A percentile compares a stretch with the other conserved stretches of the same genome.
Evolutionary conservation across 2,113 vertebrate species (phyloP).

Genomic region (Epinephelus moara): DNA sequence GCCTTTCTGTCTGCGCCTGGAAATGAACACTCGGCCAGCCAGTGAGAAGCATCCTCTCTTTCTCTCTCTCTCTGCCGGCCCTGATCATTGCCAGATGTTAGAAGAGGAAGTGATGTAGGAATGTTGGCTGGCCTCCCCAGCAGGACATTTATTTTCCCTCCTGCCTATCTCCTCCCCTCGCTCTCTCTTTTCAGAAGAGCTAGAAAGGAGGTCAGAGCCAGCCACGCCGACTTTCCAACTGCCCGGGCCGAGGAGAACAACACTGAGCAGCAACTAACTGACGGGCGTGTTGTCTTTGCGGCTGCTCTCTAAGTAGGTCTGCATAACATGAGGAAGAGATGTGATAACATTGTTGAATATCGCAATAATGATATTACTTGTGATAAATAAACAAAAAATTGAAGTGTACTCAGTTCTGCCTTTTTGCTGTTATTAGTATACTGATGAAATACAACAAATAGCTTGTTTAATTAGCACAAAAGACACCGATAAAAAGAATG

Average conservation of each 20-base stretch:
- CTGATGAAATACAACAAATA: no score
- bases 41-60: slow-evolving; percentile 54
- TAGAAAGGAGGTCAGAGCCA: slow-evolving; percentile 81
- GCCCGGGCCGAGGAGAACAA: slow-evolving; percentile 26
- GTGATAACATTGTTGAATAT: no score
- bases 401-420: no score
- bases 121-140: slow-evolving; percentile 74
- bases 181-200: slow-evolving; percentile 59
- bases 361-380: no score
- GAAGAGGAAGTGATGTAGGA: slow-evolving; percentile 83
- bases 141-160: slow-evolving; percentile 69
- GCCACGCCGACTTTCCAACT: slow-evolving; percentile 68
- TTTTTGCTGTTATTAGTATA: no score
- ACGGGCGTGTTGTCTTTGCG: not conserved
- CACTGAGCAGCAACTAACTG: slow-evolving; percentile 46
- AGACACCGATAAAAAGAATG: no score
- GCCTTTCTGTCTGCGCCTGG: slow-evolving; percentile 44
- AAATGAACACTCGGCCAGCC: slow-evolving; percentile 49
- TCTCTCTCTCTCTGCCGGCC: slow-evolving; percentile 58
- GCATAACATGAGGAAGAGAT: no score
- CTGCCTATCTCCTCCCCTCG: slow-evolving; percentile 41
- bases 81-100: slow-evolving; percentile 85
- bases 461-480: no score
- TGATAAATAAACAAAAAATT: no score
- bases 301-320: not conserved